A percentile compares a stretch with the other conserved stretches of the same genome.
phyloP scores from a whole-genome alignment of 2,797 vertebrate genomes.

The Galago senegalensis region DNA sequence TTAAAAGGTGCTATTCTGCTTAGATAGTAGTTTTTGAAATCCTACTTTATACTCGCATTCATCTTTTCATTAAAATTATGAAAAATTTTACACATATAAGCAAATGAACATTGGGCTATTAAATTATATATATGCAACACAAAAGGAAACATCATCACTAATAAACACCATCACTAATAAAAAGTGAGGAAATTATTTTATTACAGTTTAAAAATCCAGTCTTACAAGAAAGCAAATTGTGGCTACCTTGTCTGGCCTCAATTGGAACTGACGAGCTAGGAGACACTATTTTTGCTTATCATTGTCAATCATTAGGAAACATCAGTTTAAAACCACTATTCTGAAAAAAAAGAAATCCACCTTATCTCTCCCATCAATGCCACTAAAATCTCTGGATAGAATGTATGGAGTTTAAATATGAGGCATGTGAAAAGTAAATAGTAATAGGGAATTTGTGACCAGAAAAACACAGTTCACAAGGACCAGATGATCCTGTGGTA shows the following conservation, averaged over 20 bases:
- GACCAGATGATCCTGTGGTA: neutral
- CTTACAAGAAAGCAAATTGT: neutral
- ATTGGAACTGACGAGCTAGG: no score
- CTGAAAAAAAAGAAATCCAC: neutral
- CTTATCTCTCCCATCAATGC: neutral
- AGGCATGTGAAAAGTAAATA: neutral
- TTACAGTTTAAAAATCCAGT: neutral
- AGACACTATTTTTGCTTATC: neutral
- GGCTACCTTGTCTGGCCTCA: neutral
- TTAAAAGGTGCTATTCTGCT: neutral
- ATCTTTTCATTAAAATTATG: neutral
- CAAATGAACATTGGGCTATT: neutral
- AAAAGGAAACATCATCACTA: neutral
- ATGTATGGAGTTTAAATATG: neutral
- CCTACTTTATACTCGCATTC: neutral
- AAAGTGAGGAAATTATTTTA: neutral
- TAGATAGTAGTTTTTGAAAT: neutral
- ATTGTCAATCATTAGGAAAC: neutral
- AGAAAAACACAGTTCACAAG: no score
- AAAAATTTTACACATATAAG: neutral
- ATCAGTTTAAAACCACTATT: neutral
- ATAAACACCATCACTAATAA: neutral
- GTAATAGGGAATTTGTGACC: neutral
- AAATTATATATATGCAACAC: neutral
- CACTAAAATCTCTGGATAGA: neutral